These are phyloP conservation scores for Ibidorhyncha struthersii DNA, from an alignment of 2,113 vertebrate genomes.

Conservation along the genomic window DNA sequence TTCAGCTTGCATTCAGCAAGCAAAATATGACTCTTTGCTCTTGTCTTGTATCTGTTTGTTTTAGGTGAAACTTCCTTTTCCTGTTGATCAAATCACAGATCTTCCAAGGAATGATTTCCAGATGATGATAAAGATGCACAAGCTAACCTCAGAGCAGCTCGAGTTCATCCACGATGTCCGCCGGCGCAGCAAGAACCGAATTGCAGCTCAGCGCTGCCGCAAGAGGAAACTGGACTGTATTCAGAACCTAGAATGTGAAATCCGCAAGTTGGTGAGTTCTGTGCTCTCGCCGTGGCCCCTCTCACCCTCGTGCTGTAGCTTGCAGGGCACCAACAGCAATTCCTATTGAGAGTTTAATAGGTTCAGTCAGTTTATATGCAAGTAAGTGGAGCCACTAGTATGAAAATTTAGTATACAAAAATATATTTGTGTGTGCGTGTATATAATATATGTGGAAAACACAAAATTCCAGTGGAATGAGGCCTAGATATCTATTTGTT, in stretches of 20 bases:
- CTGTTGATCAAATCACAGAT: slow-evolving; percentile 99
- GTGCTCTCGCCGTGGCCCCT: fast-evolving
- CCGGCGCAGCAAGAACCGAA: slow-evolving; percentile 96
- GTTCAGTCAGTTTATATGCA: neutral
- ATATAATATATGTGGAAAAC: neutral
- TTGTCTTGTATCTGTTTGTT: slow-evolving; percentile 53
- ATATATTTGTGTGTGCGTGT: too few relatives aligned
- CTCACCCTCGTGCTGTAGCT: fast-evolving
- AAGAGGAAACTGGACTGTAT: slow-evolving; percentile 99
- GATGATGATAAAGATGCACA: slow-evolving; percentile 99
- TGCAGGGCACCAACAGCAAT: neutral
- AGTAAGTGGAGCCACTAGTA: neutral
- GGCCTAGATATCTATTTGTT: neutral
- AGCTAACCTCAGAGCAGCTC: slow-evolving; percentile 96
- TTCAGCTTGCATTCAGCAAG: neutral
- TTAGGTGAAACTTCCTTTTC: slow-evolving; percentile 98
- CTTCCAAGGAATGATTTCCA: slow-evolving; percentile 99
- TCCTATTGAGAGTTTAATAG: neutral
- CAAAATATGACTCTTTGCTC: neutral
- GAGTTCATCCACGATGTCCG: slow-evolving; percentile 98
- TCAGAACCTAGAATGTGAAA: slow-evolving; percentile 98
- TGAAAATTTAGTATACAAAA: neutral
- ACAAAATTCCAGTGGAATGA: neutral
- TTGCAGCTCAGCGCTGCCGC: slow-evolving; percentile 97
- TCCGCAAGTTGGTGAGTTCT: slow-evolving; percentile 89